A percentile compares a stretch with the other conserved stretches of the same genome.
Evolutionary conservation across 2,113 vertebrate species (phyloP).

Genomic region (Xyrauchen texanus): DNA sequence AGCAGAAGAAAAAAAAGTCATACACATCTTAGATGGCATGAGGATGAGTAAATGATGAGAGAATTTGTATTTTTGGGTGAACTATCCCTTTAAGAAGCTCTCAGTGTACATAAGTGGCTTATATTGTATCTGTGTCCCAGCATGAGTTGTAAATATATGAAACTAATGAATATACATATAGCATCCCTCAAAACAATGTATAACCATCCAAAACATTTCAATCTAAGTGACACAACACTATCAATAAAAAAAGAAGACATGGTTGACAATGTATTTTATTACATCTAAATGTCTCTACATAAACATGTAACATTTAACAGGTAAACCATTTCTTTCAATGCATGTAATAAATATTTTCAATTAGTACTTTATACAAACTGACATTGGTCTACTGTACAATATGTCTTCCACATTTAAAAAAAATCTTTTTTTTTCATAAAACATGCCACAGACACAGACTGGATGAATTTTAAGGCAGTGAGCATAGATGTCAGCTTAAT

Average conservation of each 20-base stretch:
- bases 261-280: constrained; percentile 93
- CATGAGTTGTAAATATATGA: no score
- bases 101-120: no score
- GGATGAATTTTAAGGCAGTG: constrained; percentile 95
- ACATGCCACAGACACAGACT: constrained; percentile 85
- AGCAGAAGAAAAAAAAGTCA: no score
- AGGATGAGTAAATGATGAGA: no score
- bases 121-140: no score
- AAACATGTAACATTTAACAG: constrained; percentile 99
- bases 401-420: constrained; percentile 69
- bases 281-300: constrained; percentile 97
- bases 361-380: constrained; percentile 97
- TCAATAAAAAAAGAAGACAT: constrained; percentile 8
- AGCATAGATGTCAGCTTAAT: constrained; percentile 75
- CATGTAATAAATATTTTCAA: constrained; percentile 98
- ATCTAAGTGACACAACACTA: no score
- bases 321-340: constrained; percentile 97
- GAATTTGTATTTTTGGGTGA: no score
- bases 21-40: no score
- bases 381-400: constrained; percentile 91
- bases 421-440: constrained; percentile 78
- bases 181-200: no score
- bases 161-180: no score
- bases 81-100: no score
- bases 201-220: no score